phyloP scores from a whole-genome alignment of 1,140 invertebrate genomes.

The Nymphalis io region DNA sequence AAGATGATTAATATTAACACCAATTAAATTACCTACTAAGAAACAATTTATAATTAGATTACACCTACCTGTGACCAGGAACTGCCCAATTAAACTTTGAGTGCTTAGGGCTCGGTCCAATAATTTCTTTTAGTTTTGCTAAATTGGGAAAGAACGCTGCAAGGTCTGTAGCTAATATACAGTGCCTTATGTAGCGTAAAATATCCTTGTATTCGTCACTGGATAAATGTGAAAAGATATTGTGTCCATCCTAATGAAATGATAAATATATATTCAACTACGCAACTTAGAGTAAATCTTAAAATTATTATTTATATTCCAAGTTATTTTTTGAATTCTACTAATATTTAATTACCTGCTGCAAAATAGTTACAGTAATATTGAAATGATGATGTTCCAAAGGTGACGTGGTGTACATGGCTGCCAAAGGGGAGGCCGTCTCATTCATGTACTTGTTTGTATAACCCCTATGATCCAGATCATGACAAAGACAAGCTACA shows the following conservation, averaged over 20 bases:
- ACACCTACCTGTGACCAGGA: conserved; percentile 76
- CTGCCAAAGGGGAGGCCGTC: conserved; percentile 89
- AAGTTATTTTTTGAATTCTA: neutral
- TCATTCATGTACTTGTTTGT: conserved; percentile 93
- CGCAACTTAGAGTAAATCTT: too few relatives aligned
- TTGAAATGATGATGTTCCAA: conserved; percentile 95
- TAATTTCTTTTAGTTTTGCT: conserved; percentile 83
- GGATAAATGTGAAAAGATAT: conserved; percentile 88
- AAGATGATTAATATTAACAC: too few relatives aligned
- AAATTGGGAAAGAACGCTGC: conserved; percentile 90
- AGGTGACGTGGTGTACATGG: conserved; percentile 91
- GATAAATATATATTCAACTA: neutral
- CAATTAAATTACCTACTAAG: too few relatives aligned
- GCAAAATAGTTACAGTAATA: conserved; percentile 91
- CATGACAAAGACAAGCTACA: conserved; percentile 90
- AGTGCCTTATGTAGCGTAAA: conserved; percentile 88
- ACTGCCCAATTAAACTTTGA: conserved; percentile 83
- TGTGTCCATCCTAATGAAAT: conserved; percentile 86
- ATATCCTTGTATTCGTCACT: conserved; percentile 90
- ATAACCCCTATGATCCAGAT: conserved; percentile 91
- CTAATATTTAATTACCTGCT: conserved; percentile 82
- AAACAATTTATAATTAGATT: neutral
- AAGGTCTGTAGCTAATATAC: conserved; percentile 92
- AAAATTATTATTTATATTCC: too few relatives aligned
- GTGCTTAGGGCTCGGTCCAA: conserved; percentile 58